Percentiles rank a stretch among this genome's conserved stretches.
phyloP scores from a whole-genome alignment of 2,888 invertebrate genomes.

The Ceriagrion tenellum region DNA sequence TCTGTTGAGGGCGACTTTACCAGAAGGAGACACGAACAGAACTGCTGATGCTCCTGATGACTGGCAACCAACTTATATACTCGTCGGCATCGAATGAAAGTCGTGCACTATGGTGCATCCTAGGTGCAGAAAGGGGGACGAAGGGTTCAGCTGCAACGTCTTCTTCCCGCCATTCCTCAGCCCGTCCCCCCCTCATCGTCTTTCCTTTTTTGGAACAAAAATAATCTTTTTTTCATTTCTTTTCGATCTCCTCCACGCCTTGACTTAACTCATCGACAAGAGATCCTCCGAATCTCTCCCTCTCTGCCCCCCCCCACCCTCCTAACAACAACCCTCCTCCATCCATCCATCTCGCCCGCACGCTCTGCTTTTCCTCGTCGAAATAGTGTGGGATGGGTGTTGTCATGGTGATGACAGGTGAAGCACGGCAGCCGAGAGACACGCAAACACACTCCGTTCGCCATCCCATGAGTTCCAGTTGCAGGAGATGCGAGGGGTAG shows the following conservation, averaged over 20 bases:
- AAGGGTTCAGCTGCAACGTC: neutral
- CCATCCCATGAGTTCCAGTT: neutral
- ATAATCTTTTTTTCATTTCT: neutral
- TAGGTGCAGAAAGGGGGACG: too few species aligned
- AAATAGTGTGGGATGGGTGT: neutral
- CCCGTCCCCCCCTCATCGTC: neutral
- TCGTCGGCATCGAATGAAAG: neutral
- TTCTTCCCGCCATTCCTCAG: too few species aligned
- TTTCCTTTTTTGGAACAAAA: neutral
- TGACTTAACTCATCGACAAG: neutral
- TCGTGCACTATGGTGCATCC: neutral
- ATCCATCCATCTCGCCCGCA: neutral
- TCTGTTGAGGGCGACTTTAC: neutral
- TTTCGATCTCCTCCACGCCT: neutral
- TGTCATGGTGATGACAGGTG: slow-evolving; percentile 27
- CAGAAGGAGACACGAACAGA: neutral
- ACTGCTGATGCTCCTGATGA: neutral
- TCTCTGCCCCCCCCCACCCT: too few species aligned
- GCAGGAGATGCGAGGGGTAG: too few species aligned
- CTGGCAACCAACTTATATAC: neutral
- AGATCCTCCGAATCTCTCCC: neutral
- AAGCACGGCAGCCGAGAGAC: neutral
- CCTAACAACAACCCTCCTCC: too few species aligned
- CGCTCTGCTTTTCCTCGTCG: neutral
- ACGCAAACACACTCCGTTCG: neutral